phyloP scores from a whole-genome alignment of 2,113 vertebrate genomes.

The Puffinus mauretanicus region DNA sequence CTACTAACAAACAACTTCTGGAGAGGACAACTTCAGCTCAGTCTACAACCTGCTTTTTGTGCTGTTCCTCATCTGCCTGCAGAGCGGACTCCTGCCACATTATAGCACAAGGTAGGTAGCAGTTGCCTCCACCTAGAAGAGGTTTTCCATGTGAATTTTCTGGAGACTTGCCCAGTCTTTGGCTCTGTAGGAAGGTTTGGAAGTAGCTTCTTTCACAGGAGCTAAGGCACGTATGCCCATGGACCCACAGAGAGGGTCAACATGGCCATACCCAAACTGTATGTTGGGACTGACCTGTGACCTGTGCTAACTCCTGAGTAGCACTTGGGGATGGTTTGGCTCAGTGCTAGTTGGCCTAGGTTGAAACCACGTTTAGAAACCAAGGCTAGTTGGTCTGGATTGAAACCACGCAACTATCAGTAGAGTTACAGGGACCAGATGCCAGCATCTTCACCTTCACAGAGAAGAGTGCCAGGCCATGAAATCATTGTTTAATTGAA shows the following conservation, averaged over 20 bases:
- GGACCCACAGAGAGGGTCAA: background rate
- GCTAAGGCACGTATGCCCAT: background rate
- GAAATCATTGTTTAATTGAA: background rate
- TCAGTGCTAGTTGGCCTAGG: background rate
- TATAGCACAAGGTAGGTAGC: background rate
- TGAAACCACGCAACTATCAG: background rate
- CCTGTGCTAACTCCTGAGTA: background rate
- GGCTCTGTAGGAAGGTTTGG: background rate
- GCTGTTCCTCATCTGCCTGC: background rate
- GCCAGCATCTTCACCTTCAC: background rate
- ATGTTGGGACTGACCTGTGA: background rate
- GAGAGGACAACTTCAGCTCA: background rate
- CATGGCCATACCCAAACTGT: background rate
- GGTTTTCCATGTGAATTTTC: background rate
- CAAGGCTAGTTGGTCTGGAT: background rate
- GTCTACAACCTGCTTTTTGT: background rate
- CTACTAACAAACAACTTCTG: background rate
- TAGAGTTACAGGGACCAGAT: background rate
- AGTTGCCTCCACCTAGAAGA: background rate
- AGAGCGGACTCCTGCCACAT: background rate
- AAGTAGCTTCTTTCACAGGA: background rate
- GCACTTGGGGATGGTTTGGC: background rate
- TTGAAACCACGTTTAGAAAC: background rate
- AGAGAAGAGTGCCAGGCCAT: background rate
- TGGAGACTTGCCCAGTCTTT: background rate